phyloP scores from a whole-genome alignment of 2,113 vertebrate genomes.

The Anoura caudifer region DNA sequence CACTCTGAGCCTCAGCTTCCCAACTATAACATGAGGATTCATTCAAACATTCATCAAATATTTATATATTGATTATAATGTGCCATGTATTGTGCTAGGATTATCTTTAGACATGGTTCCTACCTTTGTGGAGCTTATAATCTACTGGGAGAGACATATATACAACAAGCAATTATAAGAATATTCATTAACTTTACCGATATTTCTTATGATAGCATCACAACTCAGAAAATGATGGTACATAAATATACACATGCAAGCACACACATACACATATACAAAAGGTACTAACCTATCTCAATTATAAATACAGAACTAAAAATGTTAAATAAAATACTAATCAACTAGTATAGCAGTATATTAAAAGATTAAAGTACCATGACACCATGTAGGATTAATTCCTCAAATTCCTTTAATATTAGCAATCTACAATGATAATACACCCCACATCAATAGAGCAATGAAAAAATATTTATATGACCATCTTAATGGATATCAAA shows the following conservation, averaged over 20 bases:
- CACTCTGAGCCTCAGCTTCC: not conserved
- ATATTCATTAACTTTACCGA: not conserved
- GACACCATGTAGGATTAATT: not conserved
- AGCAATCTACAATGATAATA: not conserved
- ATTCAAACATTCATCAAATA: conserved; percentile 39
- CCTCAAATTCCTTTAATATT: conserved; percentile 24
- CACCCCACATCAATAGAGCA: not conserved
- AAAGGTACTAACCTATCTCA: not conserved
- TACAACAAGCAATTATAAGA: not conserved
- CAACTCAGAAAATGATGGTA: not conserved
- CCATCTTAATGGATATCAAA: not conserved
- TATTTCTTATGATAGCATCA: not conserved
- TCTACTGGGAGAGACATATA: not conserved
- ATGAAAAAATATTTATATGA: not conserved
- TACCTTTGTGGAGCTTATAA: not conserved
- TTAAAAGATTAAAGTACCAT: conserved; percentile 4
- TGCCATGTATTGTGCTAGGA: not conserved
- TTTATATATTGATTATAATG: not conserved
- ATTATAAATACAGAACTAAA: not conserved
- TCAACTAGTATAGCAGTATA: not conserved
- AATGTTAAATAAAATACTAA: conserved; percentile 33
- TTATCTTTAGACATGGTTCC: not conserved
- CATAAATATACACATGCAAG: not conserved
- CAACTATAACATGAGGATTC: not conserved
- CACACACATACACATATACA: not conserved